Evolutionary conservation across 2,888 invertebrate genomes (phyloP).

Genomic region (Epinotia nisella): DNA sequence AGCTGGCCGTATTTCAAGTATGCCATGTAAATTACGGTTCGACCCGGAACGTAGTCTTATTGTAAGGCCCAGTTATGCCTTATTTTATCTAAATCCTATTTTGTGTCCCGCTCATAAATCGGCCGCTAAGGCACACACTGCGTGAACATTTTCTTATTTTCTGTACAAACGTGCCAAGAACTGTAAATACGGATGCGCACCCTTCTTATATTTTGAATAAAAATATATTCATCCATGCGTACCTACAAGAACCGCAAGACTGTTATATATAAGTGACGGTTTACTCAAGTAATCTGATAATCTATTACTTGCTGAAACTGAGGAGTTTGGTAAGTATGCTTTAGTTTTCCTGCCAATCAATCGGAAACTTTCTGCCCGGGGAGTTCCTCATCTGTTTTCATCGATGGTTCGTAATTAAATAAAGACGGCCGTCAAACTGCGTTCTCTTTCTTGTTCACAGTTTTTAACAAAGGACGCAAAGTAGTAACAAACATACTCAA

Average conservation of each 20-base stretch:
- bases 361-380: conserved; percentile 17
- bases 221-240: conserved; percentile 10
- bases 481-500: too few relatives aligned
- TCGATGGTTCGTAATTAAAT: conserved; percentile 19
- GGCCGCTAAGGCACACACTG: conserved; percentile 76
- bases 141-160: conserved; percentile 83
- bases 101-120: conserved; percentile 82
- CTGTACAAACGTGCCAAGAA: conserved; percentile 81
- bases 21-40: conserved; percentile 65
- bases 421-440: conserved; percentile 10
- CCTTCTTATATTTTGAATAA: conserved; percentile 42
- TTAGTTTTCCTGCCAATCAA: conserved; percentile 26
- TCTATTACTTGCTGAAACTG: conserved; percentile 9
- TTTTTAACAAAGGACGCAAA: not conserved
- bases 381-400: conserved; percentile 29
- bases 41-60: conserved; percentile 57
- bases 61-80: conserved; percentile 68
- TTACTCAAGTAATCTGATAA: not conserved
- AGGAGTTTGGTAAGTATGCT: conserved; percentile 16
- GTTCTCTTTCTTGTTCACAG: not conserved
- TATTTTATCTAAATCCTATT: conserved; percentile 83
- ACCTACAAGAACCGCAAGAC: not conserved
- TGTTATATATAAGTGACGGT: not conserved
- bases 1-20: conserved; percentile 56
- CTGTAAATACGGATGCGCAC: conserved; percentile 70